Evolutionary conservation across 2,888 invertebrate species (phyloP), one percentile per base, ranked within the genome.

Genomic region (Stratiomys singularior): DNA sequence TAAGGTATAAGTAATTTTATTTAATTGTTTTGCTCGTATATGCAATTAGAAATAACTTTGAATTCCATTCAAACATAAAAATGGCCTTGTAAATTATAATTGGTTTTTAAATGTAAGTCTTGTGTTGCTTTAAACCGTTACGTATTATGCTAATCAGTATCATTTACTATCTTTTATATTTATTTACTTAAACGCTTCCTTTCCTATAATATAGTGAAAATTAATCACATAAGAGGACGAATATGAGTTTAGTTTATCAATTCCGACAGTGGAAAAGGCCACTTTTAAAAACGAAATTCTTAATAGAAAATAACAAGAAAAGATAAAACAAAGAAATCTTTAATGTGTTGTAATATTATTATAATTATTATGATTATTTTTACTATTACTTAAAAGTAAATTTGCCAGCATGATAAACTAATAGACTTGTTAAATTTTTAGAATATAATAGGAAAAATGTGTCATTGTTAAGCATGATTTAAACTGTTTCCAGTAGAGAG

Each of bases 391-490:
- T 7, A 21, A 60, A 7, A 15, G 3, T 7, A 60, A 60, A 60
- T 18, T 37, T 37, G 37, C 37, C 37, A 37, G 37, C 37, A 37
- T 37, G 37, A 37, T 37, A 9, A 37, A 37, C 18, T 23, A 60
- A 64, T 30, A 64, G 64, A 69, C 46, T 69, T 18, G 69, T 69
- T 69, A 25, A 46, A 69, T 46, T 69, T 69, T 46, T 69, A 69
- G 69, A 69, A 46, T 69, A 69, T 46, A 18, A 46, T 69, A 69
- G 47, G 23, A 69, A 69, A 46, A 76, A 69, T 78, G 76, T 78
- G 71, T 78, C 76, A 76, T 78, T 78, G 78, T 76, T 78, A 78
- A 25, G 67, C 72, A 78, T 78, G 44, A 76, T 78, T 78, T 77
- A 18, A 37, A 37, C 37, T 37, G 23, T 44, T 63, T 74, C 56